These are phyloP conservation scores for Gymnocypris eckloni DNA, from an alignment of 2,797 vertebrate species.

Conservation along the genomic window DNA sequence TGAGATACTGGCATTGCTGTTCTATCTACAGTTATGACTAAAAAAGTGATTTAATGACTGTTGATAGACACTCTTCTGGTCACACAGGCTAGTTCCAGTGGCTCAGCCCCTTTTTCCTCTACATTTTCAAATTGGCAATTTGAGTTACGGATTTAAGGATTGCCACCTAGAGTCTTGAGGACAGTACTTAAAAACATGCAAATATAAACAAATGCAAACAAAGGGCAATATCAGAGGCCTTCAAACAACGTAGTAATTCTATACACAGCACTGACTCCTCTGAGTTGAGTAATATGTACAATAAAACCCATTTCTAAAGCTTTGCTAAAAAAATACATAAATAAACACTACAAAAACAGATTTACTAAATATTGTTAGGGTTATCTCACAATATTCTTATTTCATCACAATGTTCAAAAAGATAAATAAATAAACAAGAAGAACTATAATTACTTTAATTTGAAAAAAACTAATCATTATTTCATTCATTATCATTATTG, in stretches of 20 bases:
- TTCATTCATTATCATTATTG: not conserved
- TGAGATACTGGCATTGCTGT: conserved; percentile 7
- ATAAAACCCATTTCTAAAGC: not conserved
- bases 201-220: not conserved
- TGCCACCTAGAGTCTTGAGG: not conserved
- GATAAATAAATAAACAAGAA: not conserved
- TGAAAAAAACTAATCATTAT: too few relatives aligned
- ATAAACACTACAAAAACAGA: not conserved
- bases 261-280: not conserved
- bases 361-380: not conserved
- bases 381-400: not conserved
- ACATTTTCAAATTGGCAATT: not conserved
- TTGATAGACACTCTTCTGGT: conserved; percentile 1
- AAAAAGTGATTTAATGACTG: conserved; percentile 1
- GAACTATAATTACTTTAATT: not conserved
- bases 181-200: conserved; percentile 5
- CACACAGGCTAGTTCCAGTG: not conserved
- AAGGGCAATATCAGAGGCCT: not conserved
- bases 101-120: not conserved
- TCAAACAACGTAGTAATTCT: not conserved
- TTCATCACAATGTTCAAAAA: not conserved
- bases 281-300: not conserved
- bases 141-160: not conserved
- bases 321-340: not conserved
- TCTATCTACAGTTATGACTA: not conserved